phyloP scores from a whole-genome alignment of 2,797 vertebrate species.

The Rhynchonycteris naso region DNA sequence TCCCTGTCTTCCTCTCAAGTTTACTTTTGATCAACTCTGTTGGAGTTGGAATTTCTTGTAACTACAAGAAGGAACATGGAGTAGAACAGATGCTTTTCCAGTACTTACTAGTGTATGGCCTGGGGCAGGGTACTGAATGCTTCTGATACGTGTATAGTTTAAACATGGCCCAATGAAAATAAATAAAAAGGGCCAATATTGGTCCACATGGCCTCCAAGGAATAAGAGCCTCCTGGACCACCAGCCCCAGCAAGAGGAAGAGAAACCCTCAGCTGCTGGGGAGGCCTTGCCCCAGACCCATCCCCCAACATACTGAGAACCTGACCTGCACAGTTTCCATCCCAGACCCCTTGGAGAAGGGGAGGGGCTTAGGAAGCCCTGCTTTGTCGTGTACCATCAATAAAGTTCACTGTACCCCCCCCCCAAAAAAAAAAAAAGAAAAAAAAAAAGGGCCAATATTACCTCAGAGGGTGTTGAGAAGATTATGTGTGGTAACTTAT shows the following conservation, averaged over 20 bases:
- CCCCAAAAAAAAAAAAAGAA: neutral
- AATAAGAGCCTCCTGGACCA: too few species aligned
- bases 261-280: too few species aligned
- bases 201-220: too few species aligned
- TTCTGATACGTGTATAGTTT: neutral
- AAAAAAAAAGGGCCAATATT: neutral
- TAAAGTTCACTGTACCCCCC: too few species aligned
- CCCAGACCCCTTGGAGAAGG: too few species aligned
- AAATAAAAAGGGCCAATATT: too few species aligned
- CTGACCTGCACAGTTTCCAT: too few species aligned
- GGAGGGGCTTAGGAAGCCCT: too few species aligned
- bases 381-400: too few species aligned
- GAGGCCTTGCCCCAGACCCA: too few species aligned
- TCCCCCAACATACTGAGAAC: too few species aligned
- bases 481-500: neutral
- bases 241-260: too few species aligned
- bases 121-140: neutral
- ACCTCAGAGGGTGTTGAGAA: neutral
- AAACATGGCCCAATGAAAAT: neutral
- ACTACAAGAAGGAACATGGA: neutral
- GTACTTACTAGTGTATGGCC: neutral
- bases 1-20: neutral
- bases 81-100: neutral
- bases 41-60: constrained; percentile 49
- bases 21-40: neutral